Conservation (phyloP, 2,888 invertebrate genomes). For the Pteria penguin region DNA sequence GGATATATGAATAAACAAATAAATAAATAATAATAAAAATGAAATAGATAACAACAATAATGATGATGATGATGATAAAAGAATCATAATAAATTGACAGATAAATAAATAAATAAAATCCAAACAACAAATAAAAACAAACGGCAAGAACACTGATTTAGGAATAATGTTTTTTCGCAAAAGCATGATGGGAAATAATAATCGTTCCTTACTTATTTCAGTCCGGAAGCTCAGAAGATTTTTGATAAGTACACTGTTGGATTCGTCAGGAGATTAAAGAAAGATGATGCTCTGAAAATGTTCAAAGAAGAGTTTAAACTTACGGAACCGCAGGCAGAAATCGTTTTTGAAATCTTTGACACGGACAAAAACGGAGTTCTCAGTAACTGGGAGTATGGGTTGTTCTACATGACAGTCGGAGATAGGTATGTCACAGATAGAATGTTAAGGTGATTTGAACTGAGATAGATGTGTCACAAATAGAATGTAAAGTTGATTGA, state of each 20-base stretch:
- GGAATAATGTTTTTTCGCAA: no score
- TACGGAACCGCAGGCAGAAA: constrained; percentile 66
- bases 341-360: constrained; percentile 77
- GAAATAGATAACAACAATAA: no score
- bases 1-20: no score
- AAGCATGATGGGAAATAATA: no score
- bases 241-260: constrained; percentile 76
- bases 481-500: no score
- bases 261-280: constrained; percentile 72
- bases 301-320: constrained; percentile 72
- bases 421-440: constrained; percentile 62
- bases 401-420: constrained; percentile 74
- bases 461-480: no score
- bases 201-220: constrained; percentile 46
- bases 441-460: background rate
- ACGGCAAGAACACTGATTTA: no score
- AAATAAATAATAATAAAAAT: no score
- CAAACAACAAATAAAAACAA: no score
- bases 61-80: no score
- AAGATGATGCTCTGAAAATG: constrained; percentile 71
- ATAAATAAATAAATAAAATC: no score
- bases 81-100: no score
- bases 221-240: constrained; percentile 72
- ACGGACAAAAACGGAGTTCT: constrained; percentile 76
- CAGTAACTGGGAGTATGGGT: constrained; percentile 78